Evolutionary conservation across 2,888 invertebrate species (phyloP), one percentile per base, ranked within the genome.

Genomic region (Drosophila tripunctata): DNA sequence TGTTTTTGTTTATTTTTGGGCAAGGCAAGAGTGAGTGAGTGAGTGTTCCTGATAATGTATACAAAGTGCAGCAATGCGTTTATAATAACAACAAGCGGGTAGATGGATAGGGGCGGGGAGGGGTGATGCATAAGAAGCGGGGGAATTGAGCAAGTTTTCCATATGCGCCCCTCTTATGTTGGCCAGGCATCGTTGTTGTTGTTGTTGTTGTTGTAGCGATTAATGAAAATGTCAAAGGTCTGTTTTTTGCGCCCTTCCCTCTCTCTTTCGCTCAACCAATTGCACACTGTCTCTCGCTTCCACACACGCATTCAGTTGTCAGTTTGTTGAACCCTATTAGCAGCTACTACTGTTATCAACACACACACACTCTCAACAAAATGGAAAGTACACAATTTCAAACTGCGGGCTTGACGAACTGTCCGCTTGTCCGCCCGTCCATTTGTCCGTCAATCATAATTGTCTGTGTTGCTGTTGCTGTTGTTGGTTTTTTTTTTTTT

Each of bases 141-240:
- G 65, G 60, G 55, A 30, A 65, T 52, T 57, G 38, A 31, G n/a
- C n/a, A n/a, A n/a, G n/a, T n/a, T n/a, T n/a, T n/a, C n/a, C n/a
- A n/a, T n/a, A 31, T 43, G 66, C 54, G 45, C 77, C 67, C 60
- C 30, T 30, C n/a, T n/a, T n/a, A n/a, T n/a, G n/a, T n/a, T n/a
- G n/a, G n/a, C n/a, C n/a, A n/a, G n/a, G n/a, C n/a, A n/a, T n/a
- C n/a, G n/a, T n/a, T n/a, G n/a, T n/a, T n/a, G n/a, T n/a, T n/a
- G n/a, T n/a, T n/a, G n/a, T n/a, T n/a, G n/a, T n/a, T n/a, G n/a
- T n/a, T 22, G 35, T 70, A 64, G 67, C 79, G 79, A 87, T 83
- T 87, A 83, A 87, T 83, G 84, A 62, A 75, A 86, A 83, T 83
- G 83, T 88, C 83, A 83, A 88, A 88, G 83, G 83, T 83, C 75